Percentiles rank a stretch among this genome's conserved stretches.
These are phyloP conservation scores for Erinaceus europaeus DNA, from an alignment of 2,113 vertebrate species.

Conservation along the genomic window DNA sequence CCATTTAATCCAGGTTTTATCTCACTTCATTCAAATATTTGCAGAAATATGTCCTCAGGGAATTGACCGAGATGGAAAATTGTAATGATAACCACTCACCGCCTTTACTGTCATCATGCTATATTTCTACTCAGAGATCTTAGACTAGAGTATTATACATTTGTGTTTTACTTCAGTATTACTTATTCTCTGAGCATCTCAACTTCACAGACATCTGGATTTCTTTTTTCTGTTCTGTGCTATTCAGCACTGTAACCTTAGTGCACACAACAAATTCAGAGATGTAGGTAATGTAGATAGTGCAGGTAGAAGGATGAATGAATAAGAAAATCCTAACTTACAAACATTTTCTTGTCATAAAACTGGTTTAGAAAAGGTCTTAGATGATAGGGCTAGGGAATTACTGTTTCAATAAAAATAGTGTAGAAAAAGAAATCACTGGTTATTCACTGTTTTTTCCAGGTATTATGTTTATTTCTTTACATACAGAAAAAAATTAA, in stretches of 20 bases:
- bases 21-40: not conserved
- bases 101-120: not conserved
- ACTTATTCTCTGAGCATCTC: not conserved
- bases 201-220: not conserved
- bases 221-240: not conserved
- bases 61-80: too few species aligned
- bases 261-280: not conserved
- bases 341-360: too few species aligned
- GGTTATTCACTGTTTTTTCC: not conserved
- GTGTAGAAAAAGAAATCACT: not conserved
- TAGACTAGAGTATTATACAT: not conserved
- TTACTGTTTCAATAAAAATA: not conserved
- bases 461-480: not conserved
- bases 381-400: not conserved
- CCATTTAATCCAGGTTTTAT: not conserved
- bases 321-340: not conserved
- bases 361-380: not conserved
- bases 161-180: not conserved
- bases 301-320: not conserved
- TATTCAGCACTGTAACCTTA: not conserved
- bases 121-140: not conserved
- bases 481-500: not conserved
- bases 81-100: not conserved
- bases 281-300: not conserved
- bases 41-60: too few species aligned